A percentile compares a stretch with the other conserved stretches of the same genome.
phyloP scores from a whole-genome alignment of 2,888 invertebrate genomes.

The Brachyptera risi region DNA sequence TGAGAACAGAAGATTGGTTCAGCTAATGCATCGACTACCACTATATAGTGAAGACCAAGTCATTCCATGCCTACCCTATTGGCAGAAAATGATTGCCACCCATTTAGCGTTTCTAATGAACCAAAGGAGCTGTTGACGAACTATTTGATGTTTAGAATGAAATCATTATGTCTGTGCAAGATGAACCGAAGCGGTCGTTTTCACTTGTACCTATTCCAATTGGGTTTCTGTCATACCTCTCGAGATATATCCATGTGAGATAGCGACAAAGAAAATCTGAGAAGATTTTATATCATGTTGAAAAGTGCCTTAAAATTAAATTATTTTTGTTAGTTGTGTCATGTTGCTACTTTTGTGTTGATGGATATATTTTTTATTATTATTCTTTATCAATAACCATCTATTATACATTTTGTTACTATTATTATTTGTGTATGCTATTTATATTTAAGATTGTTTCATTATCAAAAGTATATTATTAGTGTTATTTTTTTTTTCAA shows the following conservation, averaged over 20 bases:
- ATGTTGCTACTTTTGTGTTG: constrained; percentile 9
- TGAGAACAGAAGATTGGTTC: too few relatives aligned
- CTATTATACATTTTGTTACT: not conserved
- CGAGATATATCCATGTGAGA: too few relatives aligned
- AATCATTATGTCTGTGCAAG: not conserved
- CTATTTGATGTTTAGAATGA: too few relatives aligned
- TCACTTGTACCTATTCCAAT: constrained; percentile 20
- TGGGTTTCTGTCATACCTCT: constrained; percentile 26
- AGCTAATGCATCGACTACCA: too few relatives aligned
- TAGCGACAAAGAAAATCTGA: too few relatives aligned
- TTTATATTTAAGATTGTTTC: not conserved
- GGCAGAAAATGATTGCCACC: too few relatives aligned
- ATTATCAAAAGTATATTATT: not conserved
- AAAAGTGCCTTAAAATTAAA: constrained; percentile 24
- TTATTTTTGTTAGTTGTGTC: constrained; percentile 8
- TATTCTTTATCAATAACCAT: constrained; percentile 4
- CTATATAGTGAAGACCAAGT: too few relatives aligned
- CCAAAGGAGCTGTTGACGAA: too few relatives aligned
- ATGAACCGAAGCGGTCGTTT: not conserved
- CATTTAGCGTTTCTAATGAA: too few relatives aligned
- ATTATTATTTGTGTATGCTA: constrained; percentile 11
- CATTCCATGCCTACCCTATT: too few relatives aligned
- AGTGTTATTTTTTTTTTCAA: not conserved
- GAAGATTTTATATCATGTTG: not conserved
- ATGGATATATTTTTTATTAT: constrained; percentile 9